Conservation (phyloP, 2,113 vertebrate genomes). For the Pygoscelis adeliae region DNA sequence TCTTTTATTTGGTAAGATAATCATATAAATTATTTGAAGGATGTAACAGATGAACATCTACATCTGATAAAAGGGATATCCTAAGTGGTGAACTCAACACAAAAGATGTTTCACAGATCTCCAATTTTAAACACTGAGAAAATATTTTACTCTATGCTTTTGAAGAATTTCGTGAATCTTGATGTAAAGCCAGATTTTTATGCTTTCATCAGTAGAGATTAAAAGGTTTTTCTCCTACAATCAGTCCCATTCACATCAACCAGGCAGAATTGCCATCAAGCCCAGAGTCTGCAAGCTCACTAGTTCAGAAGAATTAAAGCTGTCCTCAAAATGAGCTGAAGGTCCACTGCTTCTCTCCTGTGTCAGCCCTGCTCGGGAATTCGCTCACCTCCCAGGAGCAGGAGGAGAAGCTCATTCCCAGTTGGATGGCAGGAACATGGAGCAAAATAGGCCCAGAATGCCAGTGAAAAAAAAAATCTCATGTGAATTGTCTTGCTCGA, state of each 20-base stretch:
- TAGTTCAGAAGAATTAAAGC: background rate
- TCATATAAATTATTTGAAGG: background rate
- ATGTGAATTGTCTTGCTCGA: background rate
- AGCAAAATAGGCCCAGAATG: background rate
- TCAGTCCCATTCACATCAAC: background rate
- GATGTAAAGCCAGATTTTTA: background rate
- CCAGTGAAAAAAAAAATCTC: background rate
- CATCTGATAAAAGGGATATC: background rate
- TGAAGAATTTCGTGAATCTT: background rate
- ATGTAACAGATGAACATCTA: background rate
- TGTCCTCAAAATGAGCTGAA: background rate
- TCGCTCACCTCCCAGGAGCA: background rate
- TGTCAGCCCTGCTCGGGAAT: background rate
- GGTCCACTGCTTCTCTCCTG: background rate
- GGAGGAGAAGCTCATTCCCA: background rate
- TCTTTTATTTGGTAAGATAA: background rate
- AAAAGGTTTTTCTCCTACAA: background rate
- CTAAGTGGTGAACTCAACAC: background rate
- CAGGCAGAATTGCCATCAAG: background rate
- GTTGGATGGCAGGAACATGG: background rate
- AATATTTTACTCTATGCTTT: background rate
- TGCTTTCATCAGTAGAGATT: background rate
- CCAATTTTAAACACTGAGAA: background rate
- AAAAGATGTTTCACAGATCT: background rate
- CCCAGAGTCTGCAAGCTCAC: background rate